Percentiles rank a stretch among this genome's conserved stretches.
Evolutionary conservation across 2,113 vertebrate genomes (phyloP).

Genomic region (Sardina pilchardus): DNA sequence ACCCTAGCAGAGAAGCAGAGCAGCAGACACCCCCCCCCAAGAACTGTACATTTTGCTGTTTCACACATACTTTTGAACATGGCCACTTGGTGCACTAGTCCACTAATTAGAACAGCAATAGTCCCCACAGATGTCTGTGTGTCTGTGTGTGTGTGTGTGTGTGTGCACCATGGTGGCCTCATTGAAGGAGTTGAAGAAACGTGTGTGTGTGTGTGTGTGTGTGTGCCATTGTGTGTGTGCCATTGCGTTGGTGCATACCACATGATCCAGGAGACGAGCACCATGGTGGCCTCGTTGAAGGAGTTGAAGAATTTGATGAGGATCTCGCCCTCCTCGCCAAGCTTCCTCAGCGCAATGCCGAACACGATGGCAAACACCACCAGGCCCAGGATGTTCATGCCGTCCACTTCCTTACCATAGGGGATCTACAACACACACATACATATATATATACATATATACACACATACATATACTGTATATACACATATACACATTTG

Average conservation of each 20-base stretch:
- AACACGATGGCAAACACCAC: constrained; percentile 88
- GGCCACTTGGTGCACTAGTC: too few species aligned
- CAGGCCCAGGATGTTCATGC: constrained; percentile 90
- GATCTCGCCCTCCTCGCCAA: constrained; percentile 85
- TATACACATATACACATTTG: not conserved
- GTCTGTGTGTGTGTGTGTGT: too few species aligned
- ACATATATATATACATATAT: not conserved
- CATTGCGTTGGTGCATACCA: too few species aligned
- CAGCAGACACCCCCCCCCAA: too few species aligned
- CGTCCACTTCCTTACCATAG: constrained; percentile 67
- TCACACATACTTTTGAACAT: not conserved
- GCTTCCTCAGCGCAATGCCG: constrained; percentile 83
- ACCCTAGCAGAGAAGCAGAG: too few species aligned
- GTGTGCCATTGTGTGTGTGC: too few species aligned
- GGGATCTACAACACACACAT: constrained; percentile 65
- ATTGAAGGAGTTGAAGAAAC: constrained; percentile 81
- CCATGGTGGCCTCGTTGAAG: constrained; percentile 92
- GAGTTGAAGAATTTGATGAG: constrained; percentile 88
- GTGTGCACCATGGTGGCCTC: constrained; percentile 85
- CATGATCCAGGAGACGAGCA: constrained; percentile 89
- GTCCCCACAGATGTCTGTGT: too few species aligned
- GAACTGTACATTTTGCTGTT: too few species aligned
- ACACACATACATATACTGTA: not conserved
- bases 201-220: too few species aligned
- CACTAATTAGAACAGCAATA: not conserved